Conservation (phyloP, 64 coral and sea anemone species). For the Catalaphyllia jardinei region DNA sequence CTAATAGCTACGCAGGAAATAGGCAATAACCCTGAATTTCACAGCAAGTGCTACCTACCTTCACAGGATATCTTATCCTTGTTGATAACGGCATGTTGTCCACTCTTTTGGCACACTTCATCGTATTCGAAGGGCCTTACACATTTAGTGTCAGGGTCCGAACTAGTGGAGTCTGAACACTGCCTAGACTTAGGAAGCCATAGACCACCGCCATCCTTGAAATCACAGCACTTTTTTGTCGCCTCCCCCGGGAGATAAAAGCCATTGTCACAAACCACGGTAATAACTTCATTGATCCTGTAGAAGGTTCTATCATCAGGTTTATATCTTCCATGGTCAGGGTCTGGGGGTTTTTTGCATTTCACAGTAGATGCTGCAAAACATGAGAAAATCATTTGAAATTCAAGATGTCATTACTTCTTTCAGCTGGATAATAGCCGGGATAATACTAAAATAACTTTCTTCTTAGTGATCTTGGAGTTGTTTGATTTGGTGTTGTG, state of each 20-base stretch:
- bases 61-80: background rate
- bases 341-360: background rate
- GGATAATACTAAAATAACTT: no score
- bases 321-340: background rate
- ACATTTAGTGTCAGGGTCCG: background rate
- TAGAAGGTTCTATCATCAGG: background rate
- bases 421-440: no score
- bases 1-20: no score
- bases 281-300: background rate
- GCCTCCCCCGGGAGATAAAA: background rate
- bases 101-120: background rate
- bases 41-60: no score
- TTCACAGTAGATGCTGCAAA: slow-evolving; percentile 23
- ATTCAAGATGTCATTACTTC: no score
- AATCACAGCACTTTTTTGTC: background rate
- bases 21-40: no score
- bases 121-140: background rate
- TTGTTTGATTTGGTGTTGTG: no score
- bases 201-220: background rate
- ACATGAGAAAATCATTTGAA: no score
- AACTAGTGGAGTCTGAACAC: background rate
- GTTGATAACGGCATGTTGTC: background rate
- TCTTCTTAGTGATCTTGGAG: no score
- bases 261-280: background rate
- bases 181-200: background rate